phyloP scores from a whole-genome alignment of 2,888 invertebrate species.

The Bugulina stolonifera region DNA sequence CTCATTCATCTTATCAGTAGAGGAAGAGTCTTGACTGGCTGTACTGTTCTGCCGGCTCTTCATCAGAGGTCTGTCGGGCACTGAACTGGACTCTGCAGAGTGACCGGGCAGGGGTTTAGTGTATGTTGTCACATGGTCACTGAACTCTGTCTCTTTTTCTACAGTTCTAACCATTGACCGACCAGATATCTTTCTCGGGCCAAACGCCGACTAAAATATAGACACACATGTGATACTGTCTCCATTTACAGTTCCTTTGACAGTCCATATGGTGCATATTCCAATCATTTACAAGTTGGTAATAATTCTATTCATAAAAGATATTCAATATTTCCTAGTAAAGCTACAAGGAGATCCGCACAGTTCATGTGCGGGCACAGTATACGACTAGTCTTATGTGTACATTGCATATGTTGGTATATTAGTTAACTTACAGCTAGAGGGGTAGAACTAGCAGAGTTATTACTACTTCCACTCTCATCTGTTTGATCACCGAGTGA shows the following conservation, averaged over 20 bases:
- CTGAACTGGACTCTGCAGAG: neutral
- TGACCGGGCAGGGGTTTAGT: neutral
- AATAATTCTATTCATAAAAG: too few species aligned
- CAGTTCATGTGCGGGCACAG: too few species aligned
- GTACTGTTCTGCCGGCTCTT: neutral
- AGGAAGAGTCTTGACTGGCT: neutral
- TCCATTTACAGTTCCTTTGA: too few species aligned
- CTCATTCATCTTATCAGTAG: conserved; percentile 36
- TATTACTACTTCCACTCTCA: too few species aligned
- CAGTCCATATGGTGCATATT: too few species aligned
- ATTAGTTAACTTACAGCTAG: too few species aligned
- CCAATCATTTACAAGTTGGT: too few species aligned
- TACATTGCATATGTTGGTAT: too few species aligned
- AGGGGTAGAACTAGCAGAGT: too few species aligned
- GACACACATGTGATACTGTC: neutral
- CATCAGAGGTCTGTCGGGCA: neutral
- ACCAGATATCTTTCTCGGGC: neutral
- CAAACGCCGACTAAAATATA: neutral
- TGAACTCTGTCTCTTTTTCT: conserved; percentile 24
- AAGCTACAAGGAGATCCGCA: too few species aligned
- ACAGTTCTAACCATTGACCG: neutral
- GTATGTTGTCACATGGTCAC: conserved; percentile 20
- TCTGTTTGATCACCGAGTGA: conserved; percentile 14
- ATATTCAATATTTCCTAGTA: too few species aligned
- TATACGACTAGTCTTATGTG: too few species aligned